These are phyloP conservation scores for Drosophila ochracea DNA, from an alignment of 2,888 invertebrate species.

Conservation along the genomic window DNA sequence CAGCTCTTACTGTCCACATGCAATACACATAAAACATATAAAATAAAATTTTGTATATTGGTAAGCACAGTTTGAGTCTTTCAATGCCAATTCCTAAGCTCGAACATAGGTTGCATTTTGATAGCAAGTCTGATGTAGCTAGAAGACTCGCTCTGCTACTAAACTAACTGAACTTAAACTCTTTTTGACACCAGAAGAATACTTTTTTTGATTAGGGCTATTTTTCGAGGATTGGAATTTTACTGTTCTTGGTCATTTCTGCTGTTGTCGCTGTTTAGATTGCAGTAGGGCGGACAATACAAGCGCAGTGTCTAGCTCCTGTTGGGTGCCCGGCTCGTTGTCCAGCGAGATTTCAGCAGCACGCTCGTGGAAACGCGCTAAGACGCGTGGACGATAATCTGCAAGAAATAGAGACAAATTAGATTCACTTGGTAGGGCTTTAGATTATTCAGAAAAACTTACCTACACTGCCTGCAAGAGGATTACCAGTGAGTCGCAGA, in stretches of 20 bases:
- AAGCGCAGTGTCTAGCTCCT: conserved; percentile 96
- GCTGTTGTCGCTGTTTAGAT: conserved; percentile 74
- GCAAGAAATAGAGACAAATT: conserved; percentile 70
- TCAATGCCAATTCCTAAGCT: not conserved
- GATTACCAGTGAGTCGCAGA: conserved; percentile 95
- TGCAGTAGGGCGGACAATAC: conserved; percentile 93
- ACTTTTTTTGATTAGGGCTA: conserved; percentile 27
- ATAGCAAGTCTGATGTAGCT: not conserved
- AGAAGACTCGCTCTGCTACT: conserved; percentile 3
- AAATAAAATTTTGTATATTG: conserved; percentile 37
- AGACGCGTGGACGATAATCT: conserved; percentile 95
- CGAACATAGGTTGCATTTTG: not conserved
- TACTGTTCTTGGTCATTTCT: conserved; percentile 55
- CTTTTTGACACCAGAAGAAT: conserved; percentile 21
- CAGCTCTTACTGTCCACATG: conserved; percentile 9
- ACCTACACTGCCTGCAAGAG: conserved; percentile 89
- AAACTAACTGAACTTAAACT: conserved; percentile 13
- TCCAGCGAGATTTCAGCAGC: conserved; percentile 94
- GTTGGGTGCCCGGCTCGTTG: conserved; percentile 93
- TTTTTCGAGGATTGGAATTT: conserved; percentile 23
- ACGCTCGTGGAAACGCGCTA: conserved; percentile 94
- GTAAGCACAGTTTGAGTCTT: conserved; percentile 19
- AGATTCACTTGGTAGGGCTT: not conserved
- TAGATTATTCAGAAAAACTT: conserved; percentile 23
- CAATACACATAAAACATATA: conserved; percentile 27